Evolutionary conservation across 2,797 vertebrate species (phyloP).

Genomic region (Acrossocheilus wenchowensis): DNA sequence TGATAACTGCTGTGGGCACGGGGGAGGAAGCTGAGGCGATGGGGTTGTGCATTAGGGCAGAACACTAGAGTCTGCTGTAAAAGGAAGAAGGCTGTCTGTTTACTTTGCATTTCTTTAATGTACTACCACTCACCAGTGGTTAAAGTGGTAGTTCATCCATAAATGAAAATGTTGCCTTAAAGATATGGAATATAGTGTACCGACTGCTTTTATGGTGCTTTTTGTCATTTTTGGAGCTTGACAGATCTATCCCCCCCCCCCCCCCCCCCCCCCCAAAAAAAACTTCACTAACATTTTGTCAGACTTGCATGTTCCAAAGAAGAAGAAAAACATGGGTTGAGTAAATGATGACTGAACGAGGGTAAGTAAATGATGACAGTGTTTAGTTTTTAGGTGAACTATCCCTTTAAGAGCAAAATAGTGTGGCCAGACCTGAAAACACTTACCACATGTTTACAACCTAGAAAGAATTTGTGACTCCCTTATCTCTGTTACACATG

Average conservation of each 20-base stretch:
- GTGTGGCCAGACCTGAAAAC: background rate
- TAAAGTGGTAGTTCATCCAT: background rate
- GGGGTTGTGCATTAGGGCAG: background rate
- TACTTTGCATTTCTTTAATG: background rate
- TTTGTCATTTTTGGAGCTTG: too few species aligned
- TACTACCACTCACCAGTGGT: background rate
- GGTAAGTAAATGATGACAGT: background rate
- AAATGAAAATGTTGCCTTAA: background rate
- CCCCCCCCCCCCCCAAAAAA: too few species aligned
- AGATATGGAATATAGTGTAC: background rate
- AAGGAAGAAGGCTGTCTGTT: background rate
- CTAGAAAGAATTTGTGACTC: background rate
- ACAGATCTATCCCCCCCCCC: too few species aligned
- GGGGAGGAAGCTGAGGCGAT: background rate
- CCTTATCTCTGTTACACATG: slow-evolving; percentile 8
- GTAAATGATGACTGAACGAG: background rate
- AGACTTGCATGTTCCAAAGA: background rate
- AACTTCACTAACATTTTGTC: background rate
- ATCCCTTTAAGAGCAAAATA: slow-evolving; percentile 8
- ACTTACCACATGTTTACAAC: slow-evolving; percentile 18
- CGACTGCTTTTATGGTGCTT: too few species aligned
- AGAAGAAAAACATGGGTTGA: background rate
- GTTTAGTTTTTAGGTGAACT: background rate
- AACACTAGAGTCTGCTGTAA: background rate
- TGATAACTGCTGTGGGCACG: slow-evolving; percentile 13